These are phyloP conservation scores for Drosophila aldrichi DNA, from an alignment of 2,888 invertebrate species.

Conservation along the genomic window DNA sequence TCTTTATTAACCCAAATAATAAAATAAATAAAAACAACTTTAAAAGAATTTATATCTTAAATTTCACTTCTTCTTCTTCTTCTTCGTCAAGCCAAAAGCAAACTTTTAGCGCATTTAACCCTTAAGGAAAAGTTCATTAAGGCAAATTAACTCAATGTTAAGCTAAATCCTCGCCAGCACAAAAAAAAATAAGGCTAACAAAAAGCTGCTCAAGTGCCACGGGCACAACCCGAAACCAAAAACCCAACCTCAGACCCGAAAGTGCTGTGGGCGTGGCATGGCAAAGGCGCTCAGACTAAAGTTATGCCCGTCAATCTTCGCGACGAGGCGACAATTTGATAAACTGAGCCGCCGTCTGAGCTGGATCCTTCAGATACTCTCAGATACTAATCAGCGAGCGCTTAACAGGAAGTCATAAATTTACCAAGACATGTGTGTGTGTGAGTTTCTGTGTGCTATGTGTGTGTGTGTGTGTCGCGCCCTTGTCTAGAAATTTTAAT, in stretches of 20 bases:
- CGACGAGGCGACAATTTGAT: slow-evolving; percentile 73
- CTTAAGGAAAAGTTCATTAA: slow-evolving; percentile 25
- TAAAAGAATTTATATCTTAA: neutral
- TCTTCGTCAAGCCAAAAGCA: neutral
- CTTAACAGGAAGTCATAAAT: slow-evolving; percentile 79
- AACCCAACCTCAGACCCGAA: neutral
- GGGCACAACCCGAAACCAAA: slow-evolving; percentile 5
- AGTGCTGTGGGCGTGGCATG: neutral
- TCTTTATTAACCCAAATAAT: neutral
- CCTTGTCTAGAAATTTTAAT: slow-evolving; percentile 82
- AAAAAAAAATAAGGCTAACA: slow-evolving; percentile 12
- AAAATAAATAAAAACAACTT: neutral
- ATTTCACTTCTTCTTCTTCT: neutral
- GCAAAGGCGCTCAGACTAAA: slow-evolving; percentile 30
- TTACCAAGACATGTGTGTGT: slow-evolving; percentile 47
- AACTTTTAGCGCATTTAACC: neutral
- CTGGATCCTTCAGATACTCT: slow-evolving; percentile 55
- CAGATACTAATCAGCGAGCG: slow-evolving; percentile 77
- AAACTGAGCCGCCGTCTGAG: slow-evolving; percentile 62
- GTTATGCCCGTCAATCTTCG: slow-evolving; percentile 73
- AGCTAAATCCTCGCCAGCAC: slow-evolving; percentile 1
- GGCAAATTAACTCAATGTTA: slow-evolving; percentile 50
- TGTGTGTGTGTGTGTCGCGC: slow-evolving; percentile 48
- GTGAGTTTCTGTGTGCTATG: slow-evolving; percentile 9
- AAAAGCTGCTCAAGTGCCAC: slow-evolving; percentile 21